Conservation (phyloP, 2,888 invertebrate genomes). For the Andricus quercusramuli region DNA sequence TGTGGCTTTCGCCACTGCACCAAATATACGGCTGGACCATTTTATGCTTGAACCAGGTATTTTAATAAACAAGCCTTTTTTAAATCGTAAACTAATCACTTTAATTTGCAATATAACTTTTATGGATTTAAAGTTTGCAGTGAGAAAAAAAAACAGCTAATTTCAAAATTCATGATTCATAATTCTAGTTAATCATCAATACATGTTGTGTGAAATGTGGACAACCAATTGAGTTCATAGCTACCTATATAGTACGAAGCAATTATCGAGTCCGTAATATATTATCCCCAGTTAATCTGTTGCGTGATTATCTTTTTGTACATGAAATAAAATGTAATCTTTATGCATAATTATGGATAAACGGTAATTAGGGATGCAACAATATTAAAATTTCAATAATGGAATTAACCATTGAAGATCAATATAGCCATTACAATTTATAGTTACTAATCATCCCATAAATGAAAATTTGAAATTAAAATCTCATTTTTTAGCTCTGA, state of each 20-base stretch:
- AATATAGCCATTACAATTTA: background rate
- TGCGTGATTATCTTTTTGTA: background rate
- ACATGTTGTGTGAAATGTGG: background rate
- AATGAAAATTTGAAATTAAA: background rate
- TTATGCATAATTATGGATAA: conserved; percentile 17
- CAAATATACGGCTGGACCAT: too few species aligned
- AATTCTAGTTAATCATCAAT: background rate
- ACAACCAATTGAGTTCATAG: background rate
- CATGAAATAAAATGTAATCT: conserved; percentile 1
- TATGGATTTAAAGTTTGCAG: background rate
- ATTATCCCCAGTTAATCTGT: conserved; percentile 3
- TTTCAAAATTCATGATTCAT: background rate
- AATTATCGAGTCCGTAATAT: conserved; percentile 3
- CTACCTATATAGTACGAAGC: background rate
- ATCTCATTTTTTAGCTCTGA: background rate
- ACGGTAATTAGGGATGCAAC: background rate
- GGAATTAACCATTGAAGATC: background rate
- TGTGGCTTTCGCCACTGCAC: too few species aligned
- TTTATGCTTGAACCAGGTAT: too few species aligned
- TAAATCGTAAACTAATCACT: too few species aligned
- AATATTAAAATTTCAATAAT: conserved; percentile 4
- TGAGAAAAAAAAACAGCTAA: background rate
- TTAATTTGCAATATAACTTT: background rate
- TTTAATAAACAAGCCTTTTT: too few species aligned
- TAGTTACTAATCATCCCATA: background rate